Evolutionary conservation across 2,113 vertebrate species (phyloP), one percentile per base, ranked within the genome.

Genomic region (Bufo gargarizans): DNA sequence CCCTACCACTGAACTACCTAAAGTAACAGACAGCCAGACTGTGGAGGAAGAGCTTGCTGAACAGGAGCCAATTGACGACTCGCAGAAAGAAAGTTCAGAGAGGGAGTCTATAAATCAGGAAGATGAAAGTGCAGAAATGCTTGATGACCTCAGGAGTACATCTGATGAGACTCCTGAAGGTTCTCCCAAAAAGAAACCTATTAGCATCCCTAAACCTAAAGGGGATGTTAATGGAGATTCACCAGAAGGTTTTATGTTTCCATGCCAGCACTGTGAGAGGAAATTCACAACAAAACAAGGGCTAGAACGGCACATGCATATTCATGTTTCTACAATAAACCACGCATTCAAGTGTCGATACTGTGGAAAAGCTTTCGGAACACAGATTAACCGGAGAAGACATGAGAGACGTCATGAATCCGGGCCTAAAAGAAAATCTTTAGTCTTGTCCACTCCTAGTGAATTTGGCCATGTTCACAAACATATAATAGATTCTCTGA

Each of bases 371-470:
- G 95, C 95, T 3, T 96, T 96, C 0, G 94, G 93, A 74, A 96
- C 97, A 0, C 95, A 96, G 4, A 94, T 97, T 47, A 96, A 95
- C 91, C 91, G 96, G 85, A 77, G 95, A 16, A 91, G 94, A 43
- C 96, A 96, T 0, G 96, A 98, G 87, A 94, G 95, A 0, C 95
- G 93, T 59, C 98, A 99, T 0, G 98, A 99, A 90, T 96, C 95
- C 0, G 96, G 97, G 33, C 92, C 93, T 0, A 99, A 96, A 87
- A 96, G 97, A 84, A 97, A 94, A 87, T 94, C 95, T 0, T 92
- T 93, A 84, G 63, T 91, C 3, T 84, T 93, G 0, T 85, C 90
- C 17, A 56, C 88, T 0, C 43, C 92, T 1, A 93, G 93, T 4
- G 93, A 92, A 0, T 90, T 89, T 0, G 84, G 90, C 22, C 92